These are phyloP conservation scores for Discoglossus pictus DNA, from an alignment of 2,797 vertebrate genomes.

Conservation along the genomic window DNA sequence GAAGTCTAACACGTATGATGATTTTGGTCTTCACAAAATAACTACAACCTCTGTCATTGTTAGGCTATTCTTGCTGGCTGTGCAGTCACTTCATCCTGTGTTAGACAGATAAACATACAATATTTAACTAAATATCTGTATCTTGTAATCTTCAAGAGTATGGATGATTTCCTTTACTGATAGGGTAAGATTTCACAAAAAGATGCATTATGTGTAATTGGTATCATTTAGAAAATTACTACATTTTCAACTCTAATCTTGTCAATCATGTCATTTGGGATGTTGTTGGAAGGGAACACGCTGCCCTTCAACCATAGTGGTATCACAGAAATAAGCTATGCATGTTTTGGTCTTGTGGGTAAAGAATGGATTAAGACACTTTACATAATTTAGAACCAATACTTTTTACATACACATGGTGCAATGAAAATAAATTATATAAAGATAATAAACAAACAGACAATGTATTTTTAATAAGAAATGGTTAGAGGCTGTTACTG, in stretches of 20 bases:
- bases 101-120: too few relatives aligned
- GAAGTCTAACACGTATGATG: too few relatives aligned
- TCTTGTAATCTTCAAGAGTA: too few relatives aligned
- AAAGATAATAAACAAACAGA: neutral
- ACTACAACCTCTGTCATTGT: too few relatives aligned
- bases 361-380: neutral
- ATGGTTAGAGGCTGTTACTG: slow-evolving; percentile 18
- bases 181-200: slow-evolving; percentile 18
- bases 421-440: neutral
- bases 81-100: too few relatives aligned
- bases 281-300: slow-evolving; percentile 12
- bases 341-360: neutral
- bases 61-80: too few relatives aligned
- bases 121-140: too few relatives aligned
- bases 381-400: too few relatives aligned
- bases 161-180: neutral
- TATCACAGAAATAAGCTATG: slow-evolving; percentile 1
- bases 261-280: slow-evolving; percentile 31
- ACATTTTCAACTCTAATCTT: slow-evolving; percentile 26
- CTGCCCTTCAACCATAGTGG: slow-evolving; percentile 9
- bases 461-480: slow-evolving; percentile 10
- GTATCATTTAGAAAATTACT: slow-evolving; percentile 23
- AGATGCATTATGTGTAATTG: slow-evolving; percentile 31
- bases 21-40: too few relatives aligned
- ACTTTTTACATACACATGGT: neutral